Evolutionary conservation across 2,797 vertebrate species (phyloP).

Genomic region (Sylvilagus floridanus): DNA sequence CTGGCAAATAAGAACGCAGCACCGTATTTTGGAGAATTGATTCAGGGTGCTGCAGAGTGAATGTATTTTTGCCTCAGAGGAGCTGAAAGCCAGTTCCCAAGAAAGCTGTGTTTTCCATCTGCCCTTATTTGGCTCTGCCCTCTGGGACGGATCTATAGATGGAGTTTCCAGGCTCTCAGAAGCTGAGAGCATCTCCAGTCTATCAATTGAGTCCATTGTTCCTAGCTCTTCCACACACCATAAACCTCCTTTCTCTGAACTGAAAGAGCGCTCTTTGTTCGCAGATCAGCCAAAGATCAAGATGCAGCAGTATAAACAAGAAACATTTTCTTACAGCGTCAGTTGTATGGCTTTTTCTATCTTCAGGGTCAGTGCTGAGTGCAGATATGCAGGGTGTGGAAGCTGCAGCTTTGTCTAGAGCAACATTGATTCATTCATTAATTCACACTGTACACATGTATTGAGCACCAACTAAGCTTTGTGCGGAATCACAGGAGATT

Average conservation of each 20-base stretch:
- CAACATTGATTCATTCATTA: not conserved
- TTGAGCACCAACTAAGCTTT: constrained; percentile 30
- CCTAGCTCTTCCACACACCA: constrained; percentile 83
- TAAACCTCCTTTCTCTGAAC: constrained; percentile 80
- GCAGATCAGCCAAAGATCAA: constrained; percentile 72
- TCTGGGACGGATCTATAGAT: constrained; percentile 70
- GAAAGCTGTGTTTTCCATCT: constrained; percentile 71
- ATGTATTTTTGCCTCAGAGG: constrained; percentile 66
- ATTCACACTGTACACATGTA: constrained; percentile 51
- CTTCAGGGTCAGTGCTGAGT: constrained; percentile 46
- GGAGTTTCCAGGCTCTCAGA: constrained; percentile 71
- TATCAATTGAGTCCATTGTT: constrained; percentile 85
- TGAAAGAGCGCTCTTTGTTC: constrained; percentile 86
- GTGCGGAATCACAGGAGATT: constrained; percentile 20
- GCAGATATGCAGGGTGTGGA: constrained; percentile 55
- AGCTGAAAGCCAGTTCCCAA: constrained; percentile 63
- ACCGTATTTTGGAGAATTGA: constrained; percentile 69
- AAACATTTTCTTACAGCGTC: constrained; percentile 81
- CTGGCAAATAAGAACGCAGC: constrained; percentile 64
- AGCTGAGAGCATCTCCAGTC: constrained; percentile 66
- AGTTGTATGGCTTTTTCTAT: constrained; percentile 70
- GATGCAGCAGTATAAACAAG: constrained; percentile 83
- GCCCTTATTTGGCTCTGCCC: constrained; percentile 71
- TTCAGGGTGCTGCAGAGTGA: constrained; percentile 66
- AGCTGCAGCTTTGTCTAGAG: constrained; percentile 53